Evolutionary conservation across 2,113 vertebrate species (phyloP).

Genomic region (Urocolius indicus): DNA sequence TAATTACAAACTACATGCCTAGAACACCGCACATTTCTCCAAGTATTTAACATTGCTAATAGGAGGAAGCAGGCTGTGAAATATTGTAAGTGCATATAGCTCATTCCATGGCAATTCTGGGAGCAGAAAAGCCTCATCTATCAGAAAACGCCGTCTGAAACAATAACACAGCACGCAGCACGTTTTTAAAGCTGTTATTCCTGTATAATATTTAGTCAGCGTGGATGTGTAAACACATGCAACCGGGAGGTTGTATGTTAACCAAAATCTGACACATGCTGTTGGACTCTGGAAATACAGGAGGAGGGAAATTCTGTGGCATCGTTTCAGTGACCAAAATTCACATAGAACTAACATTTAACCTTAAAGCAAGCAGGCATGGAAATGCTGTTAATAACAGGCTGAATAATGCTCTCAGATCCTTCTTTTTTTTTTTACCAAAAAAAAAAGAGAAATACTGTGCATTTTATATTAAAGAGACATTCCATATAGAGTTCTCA

Average conservation of each 20-base stretch:
- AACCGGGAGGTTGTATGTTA: not conserved
- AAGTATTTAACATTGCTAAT: not conserved
- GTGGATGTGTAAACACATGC: constrained; percentile 49
- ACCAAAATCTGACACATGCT: constrained; percentile 9
- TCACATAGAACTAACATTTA: constrained; percentile 32
- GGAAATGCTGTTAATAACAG: not conserved
- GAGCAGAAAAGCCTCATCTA: not conserved
- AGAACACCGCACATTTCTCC: rapidly evolving
- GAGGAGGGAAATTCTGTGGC: not conserved
- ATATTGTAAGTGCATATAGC: not conserved
- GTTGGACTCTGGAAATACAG: constrained; percentile 32
- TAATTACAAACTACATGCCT: not conserved
- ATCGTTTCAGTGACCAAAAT: constrained; percentile 22
- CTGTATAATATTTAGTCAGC: constrained; percentile 58
- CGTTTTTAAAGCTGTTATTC: constrained; percentile 39
- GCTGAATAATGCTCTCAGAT: not conserved
- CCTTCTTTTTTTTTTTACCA: not conserved
- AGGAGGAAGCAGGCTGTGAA: not conserved
- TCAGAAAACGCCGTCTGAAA: constrained; percentile 21
- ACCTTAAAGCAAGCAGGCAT: not conserved
- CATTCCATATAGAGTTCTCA: not conserved
- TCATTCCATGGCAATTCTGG: not conserved
- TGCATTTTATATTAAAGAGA: constrained; percentile 1
- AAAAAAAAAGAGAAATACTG: not conserved
- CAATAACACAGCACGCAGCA: constrained; percentile 4